Evolutionary conservation across 2,797 vertebrate genomes (phyloP).

Genomic region (Dicrostonyx torquatus): DNA sequence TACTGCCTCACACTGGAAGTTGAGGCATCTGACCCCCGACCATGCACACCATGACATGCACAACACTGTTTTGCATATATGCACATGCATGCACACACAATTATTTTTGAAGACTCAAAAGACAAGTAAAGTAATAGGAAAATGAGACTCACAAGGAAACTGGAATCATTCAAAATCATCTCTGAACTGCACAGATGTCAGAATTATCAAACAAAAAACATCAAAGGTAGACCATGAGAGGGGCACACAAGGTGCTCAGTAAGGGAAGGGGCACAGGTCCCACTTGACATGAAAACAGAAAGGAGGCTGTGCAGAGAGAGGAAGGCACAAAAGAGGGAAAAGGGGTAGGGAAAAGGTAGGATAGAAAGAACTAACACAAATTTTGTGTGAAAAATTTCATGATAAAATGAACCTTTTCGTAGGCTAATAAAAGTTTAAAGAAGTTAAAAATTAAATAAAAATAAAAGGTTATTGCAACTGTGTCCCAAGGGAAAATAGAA

Average conservation of each 20-base stretch:
- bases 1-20: neutral
- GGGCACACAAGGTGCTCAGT: too few species aligned
- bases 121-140: conserved; percentile 24
- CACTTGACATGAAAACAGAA: neutral
- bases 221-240: neutral
- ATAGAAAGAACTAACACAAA: neutral
- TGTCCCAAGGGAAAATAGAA: neutral
- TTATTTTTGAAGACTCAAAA: neutral
- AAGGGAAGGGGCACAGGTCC: neutral
- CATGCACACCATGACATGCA: neutral
- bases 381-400: neutral
- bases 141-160: neutral
- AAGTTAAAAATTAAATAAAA: neutral
- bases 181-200: neutral
- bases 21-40: neutral
- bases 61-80: neutral
- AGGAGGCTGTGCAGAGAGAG: neutral
- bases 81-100: too few species aligned
- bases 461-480: neutral
- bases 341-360: rapidly evolving
- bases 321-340: neutral
- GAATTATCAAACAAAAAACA: neutral
- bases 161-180: neutral
- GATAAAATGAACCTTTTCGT: neutral
- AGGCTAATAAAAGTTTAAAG: neutral